Evolutionary conservation across 2,113 vertebrate species (phyloP).

Genomic region (Cephalophus harveyi): DNA sequence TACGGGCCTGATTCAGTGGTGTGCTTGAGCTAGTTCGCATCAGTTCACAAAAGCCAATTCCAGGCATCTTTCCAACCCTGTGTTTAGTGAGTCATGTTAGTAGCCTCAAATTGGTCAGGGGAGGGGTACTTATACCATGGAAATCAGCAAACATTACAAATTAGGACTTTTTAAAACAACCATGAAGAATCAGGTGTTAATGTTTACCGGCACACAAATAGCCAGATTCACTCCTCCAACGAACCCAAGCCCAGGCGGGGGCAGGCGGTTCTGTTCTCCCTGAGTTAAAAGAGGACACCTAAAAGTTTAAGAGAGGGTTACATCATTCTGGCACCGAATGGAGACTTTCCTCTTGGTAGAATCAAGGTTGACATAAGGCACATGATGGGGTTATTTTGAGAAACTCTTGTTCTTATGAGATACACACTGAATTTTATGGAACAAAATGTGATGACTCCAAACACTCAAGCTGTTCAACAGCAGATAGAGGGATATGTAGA

Average conservation of each 20-base stretch:
- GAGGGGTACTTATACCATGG: neutral
- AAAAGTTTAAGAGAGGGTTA: neutral
- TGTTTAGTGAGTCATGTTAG: neutral
- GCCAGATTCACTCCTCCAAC: neutral
- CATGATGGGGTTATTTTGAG: neutral
- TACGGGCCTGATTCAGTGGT: neutral
- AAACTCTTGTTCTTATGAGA: neutral
- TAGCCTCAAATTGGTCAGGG: neutral
- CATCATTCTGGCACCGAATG: neutral
- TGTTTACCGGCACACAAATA: neutral
- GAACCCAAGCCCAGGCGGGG: neutral
- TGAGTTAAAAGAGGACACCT: neutral
- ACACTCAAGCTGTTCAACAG: neutral
- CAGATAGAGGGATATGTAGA: neutral
- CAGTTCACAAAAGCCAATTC: neutral
- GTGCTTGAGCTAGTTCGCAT: neutral
- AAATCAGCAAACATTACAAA: neutral
- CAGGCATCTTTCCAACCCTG: neutral
- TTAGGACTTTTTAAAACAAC: neutral
- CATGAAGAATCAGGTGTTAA: fast-evolving
- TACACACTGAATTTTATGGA: neutral
- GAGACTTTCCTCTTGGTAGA: neutral
- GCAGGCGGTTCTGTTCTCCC: too few relatives aligned
- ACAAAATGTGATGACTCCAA: neutral
- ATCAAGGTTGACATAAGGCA: neutral